Percentiles rank a stretch among this genome's conserved stretches.
These are phyloP conservation scores for Anagyrus pseudococci DNA, from an alignment of 2,888 invertebrate species.

Conservation along the genomic window DNA sequence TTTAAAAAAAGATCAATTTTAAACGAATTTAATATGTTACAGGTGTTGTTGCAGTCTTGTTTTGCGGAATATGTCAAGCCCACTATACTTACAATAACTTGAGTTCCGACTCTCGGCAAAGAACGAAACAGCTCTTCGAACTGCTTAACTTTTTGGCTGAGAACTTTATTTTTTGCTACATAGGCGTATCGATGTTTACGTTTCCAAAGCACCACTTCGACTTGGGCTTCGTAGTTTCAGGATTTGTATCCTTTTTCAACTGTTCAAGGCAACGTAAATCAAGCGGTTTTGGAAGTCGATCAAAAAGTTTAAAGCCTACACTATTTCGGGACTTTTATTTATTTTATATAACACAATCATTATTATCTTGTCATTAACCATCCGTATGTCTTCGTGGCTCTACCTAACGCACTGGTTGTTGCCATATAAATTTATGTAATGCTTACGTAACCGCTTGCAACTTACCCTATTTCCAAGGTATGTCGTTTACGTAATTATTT, in stretches of 20 bases:
- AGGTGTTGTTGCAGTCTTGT: constrained; percentile 95
- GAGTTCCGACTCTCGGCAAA: constrained; percentile 62
- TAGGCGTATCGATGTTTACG: constrained; percentile 98
- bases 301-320: no score
- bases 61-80: constrained; percentile 98
- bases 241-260: constrained; percentile 85
- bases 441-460: background rate
- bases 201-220: constrained; percentile 95
- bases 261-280: no score
- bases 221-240: constrained; percentile 87
- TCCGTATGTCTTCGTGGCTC: no score
- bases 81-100: constrained; percentile 92
- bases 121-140: constrained; percentile 61
- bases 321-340: no score
- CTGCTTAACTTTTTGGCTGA: constrained; percentile 94
- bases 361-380: no score
- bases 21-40: no score
- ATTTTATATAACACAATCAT: no score
- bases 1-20: no score
- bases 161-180: constrained; percentile 98
- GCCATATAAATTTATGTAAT: background rate
- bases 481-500: background rate
- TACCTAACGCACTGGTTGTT: no score
- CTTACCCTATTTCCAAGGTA: no score
- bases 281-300: no score